A percentile compares a stretch with the other conserved stretches of the same genome.
Evolutionary conservation across 2,888 invertebrate genomes (phyloP).

Genomic region (Camptogramma bilineatum): DNA sequence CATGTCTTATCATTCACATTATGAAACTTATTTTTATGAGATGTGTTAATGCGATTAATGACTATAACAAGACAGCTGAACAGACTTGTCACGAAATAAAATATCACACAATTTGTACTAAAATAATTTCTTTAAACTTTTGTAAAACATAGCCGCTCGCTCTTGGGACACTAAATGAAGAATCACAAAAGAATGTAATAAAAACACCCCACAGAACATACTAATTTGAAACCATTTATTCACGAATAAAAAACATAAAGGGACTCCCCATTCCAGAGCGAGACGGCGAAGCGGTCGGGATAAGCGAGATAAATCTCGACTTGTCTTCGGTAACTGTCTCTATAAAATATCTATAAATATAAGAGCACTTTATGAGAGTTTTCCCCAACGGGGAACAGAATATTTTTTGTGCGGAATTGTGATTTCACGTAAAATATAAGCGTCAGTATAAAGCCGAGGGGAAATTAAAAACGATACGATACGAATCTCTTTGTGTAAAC

Average conservation of each 20-base stretch:
- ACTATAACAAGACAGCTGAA: conserved; percentile 4
- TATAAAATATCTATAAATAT: conserved; percentile 59
- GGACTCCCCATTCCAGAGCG: conserved; percentile 60
- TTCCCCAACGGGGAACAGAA: conserved; percentile 60
- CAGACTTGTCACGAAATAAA: neutral
- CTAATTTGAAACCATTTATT: conserved; percentile 76
- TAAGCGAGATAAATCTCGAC: conserved; percentile 69
- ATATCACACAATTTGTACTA: conserved; percentile 4
- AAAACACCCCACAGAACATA: conserved; percentile 66
- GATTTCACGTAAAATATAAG: conserved; percentile 71
- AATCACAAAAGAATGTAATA: conserved; percentile 61
- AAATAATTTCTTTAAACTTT: conserved; percentile 1
- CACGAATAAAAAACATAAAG: conserved; percentile 65
- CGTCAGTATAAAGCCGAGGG: conserved; percentile 67
- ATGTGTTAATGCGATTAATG: conserved; percentile 2
- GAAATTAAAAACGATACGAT: conserved; percentile 70
- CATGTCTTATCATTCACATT: conserved; percentile 11
- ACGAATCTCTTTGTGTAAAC: conserved; percentile 64
- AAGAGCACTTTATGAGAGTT: conserved; percentile 60
- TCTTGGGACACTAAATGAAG: conserved; percentile 39
- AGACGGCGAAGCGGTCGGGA: conserved; percentile 60
- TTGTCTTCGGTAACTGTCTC: conserved; percentile 62
- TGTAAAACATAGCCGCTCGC: conserved; percentile 13
- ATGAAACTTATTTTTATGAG: conserved; percentile 14
- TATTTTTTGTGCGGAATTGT: conserved; percentile 62